These are phyloP conservation scores for Drosophila pectinifera DNA, from an alignment of 1,140 invertebrate species.

Conservation along the genomic window DNA sequence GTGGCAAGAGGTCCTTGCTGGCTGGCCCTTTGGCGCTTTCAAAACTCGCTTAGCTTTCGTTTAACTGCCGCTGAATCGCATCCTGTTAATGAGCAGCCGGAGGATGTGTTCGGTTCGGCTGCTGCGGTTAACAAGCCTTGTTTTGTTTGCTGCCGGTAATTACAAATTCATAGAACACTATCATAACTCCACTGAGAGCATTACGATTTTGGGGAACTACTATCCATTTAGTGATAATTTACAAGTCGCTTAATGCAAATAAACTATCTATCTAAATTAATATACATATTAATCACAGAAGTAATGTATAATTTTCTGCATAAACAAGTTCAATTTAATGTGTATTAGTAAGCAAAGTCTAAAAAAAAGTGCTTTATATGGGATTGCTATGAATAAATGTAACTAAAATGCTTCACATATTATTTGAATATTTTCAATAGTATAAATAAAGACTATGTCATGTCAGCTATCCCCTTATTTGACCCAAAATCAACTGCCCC, in stretches of 20 bases:
- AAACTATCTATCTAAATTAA: no score
- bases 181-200: conserved; percentile 45
- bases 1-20: conserved; percentile 1
- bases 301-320: no score
- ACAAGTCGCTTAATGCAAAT: no score
- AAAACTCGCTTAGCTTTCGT: conserved; percentile 51
- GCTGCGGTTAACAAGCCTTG: conserved; percentile 50
- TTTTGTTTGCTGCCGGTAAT: conserved; percentile 37
- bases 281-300: no score
- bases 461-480: background rate
- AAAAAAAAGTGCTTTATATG: no score
- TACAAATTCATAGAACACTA: conserved; percentile 47
- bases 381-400: background rate
- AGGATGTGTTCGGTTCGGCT: conserved; percentile 29
- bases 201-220: no score
- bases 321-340: no score
- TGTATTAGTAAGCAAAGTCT: no score
- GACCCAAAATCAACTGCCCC: background rate
- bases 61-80: conserved; percentile 51
- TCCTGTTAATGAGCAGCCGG: conserved; percentile 45
- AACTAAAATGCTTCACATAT: background rate
- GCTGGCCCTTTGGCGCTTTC: conserved; percentile 21
- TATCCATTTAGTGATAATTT: no score
- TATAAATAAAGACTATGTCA: background rate
- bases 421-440: background rate